Evolutionary conservation across 2,888 invertebrate species (phyloP).

Genomic region (Brachycybe producta): DNA sequence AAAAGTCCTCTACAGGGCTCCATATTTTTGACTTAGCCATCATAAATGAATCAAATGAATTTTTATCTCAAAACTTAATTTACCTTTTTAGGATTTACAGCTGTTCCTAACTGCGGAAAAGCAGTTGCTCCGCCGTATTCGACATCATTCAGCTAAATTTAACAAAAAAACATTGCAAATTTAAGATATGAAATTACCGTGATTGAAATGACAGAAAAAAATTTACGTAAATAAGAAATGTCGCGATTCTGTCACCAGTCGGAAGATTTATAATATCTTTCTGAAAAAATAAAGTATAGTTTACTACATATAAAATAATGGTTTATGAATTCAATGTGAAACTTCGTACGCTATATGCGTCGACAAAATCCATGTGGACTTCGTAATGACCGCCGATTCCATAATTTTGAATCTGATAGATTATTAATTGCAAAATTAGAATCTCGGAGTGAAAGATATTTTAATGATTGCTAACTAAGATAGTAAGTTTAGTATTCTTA

Average conservation of each 20-base stretch:
- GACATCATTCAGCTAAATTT: background rate
- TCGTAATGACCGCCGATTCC: constrained; percentile 13
- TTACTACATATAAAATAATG: background rate
- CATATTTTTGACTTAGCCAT: too few species aligned
- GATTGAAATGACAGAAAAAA: background rate
- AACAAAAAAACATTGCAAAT: background rate
- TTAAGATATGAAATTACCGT: background rate
- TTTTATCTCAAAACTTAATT: background rate
- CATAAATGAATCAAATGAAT: too few species aligned
- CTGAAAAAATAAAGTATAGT: background rate
- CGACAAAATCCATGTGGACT: constrained; percentile 10
- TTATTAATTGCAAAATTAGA: too few species aligned
- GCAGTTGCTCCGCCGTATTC: background rate
- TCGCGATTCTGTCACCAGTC: constrained; percentile 11
- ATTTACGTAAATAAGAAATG: constrained; percentile 9
- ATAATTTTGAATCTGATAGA: constrained; percentile 5
- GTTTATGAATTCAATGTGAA: background rate
- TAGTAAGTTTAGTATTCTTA: too few species aligned
- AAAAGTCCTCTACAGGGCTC: too few species aligned
- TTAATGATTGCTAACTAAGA: too few species aligned
- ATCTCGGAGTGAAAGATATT: too few species aligned
- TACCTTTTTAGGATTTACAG: background rate
- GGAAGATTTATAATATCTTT: background rate
- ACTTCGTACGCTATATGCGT: background rate
- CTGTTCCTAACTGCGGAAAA: constrained; percentile 1